Percentiles rank a stretch among this genome's conserved stretches.
Conservation (phyloP, 2,797 vertebrate species). For the Sebastes steindachneri region DNA sequence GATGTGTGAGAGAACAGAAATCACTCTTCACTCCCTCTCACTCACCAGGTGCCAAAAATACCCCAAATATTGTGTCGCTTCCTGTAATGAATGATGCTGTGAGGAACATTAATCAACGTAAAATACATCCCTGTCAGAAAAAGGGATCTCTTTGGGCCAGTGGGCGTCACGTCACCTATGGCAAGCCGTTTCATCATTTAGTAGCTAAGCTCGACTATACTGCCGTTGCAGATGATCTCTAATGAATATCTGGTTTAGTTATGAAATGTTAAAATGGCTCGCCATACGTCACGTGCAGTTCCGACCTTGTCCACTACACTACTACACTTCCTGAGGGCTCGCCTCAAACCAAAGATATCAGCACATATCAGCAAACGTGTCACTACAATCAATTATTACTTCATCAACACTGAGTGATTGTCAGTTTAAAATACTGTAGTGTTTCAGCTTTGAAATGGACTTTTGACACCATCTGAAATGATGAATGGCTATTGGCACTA, state of each 20-base stretch:
- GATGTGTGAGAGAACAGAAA: not conserved
- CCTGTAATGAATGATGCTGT: not conserved
- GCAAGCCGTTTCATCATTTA: no score
- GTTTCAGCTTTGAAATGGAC: not conserved
- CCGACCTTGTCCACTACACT: not conserved
- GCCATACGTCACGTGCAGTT: no score
- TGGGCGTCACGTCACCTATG: not conserved
- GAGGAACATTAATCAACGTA: not conserved
- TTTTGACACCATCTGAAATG: not conserved
- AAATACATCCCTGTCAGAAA: not conserved
- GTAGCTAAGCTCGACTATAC: no score
- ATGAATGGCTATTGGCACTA: not conserved
- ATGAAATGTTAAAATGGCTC: no score
- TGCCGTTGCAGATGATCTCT: no score
- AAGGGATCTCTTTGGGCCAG: not conserved
- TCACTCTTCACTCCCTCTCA: not conserved
- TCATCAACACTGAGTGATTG: not conserved
- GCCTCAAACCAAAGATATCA: not conserved
- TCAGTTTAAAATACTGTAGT: not conserved
- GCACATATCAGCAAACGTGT: not conserved
- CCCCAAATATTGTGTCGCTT: not conserved
- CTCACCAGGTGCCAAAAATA: not conserved
- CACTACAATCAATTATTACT: not conserved
- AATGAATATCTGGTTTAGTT: no score
- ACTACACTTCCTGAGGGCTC: not conserved